Conservation (phyloP, 2,113 vertebrate genomes). For the Alaudala cheleensis region DNA sequence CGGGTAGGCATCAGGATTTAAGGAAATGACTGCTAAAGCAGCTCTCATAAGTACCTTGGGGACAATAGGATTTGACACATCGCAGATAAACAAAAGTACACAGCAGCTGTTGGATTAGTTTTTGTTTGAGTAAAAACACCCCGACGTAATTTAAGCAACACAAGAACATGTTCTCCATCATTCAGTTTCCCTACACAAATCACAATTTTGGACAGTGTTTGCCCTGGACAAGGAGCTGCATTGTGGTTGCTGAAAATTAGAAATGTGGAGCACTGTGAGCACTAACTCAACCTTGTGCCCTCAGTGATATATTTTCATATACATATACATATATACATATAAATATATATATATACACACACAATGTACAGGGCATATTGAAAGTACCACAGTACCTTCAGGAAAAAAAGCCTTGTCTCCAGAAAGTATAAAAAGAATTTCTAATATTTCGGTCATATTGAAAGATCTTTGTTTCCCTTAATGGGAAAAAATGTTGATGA, state of each 20-base stretch:
- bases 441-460: neutral
- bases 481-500: neutral
- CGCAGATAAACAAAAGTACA: slow-evolving; percentile 77
- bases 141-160: slow-evolving; percentile 21
- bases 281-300: neutral
- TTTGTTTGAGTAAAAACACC: slow-evolving; percentile 67
- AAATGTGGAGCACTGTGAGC: neutral
- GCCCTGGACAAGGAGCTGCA: neutral
- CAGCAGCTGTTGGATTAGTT: slow-evolving; percentile 79
- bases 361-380: neutral
- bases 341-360: too few species aligned
- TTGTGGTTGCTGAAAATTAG: neutral
- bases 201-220: neutral
- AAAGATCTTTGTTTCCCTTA: neutral
- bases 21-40: slow-evolving; percentile 85
- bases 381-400: neutral
- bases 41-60: slow-evolving; percentile 77
- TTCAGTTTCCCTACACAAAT: slow-evolving; percentile 5
- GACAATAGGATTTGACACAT: slow-evolving; percentile 76
- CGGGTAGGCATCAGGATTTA: slow-evolving; percentile 88
- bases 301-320: neutral
- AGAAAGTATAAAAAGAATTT: neutral
- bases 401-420: neutral
- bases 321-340: neutral
- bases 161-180: neutral